A percentile compares a stretch with the other conserved stretches of the same genome.
Conservation (phyloP, 2,113 vertebrate genomes). For the Pogona vitticeps region DNA sequence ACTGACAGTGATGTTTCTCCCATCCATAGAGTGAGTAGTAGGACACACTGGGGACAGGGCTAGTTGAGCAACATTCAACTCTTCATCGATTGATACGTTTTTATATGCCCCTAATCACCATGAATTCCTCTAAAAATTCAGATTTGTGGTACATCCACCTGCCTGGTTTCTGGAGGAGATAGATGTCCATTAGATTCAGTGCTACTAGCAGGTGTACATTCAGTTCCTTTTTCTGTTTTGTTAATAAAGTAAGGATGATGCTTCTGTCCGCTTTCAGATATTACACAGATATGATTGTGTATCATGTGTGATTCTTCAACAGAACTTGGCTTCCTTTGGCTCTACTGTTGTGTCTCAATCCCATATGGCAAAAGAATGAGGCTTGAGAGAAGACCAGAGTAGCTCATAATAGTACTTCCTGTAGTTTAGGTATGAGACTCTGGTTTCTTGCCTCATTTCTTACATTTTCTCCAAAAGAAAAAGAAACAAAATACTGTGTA, state of each 20-base stretch:
- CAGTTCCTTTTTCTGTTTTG: not conserved
- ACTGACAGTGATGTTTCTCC: not conserved
- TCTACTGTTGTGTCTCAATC: no score
- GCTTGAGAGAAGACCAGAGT: not conserved
- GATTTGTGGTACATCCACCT: not conserved
- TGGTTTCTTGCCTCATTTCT: not conserved
- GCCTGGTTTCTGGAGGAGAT: not conserved
- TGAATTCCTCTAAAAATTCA: not conserved
- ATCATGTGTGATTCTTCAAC: no score
- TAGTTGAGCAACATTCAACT: not conserved
- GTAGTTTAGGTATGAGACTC: not conserved
- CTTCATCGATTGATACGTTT: not conserved
- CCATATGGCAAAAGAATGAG: not conserved
- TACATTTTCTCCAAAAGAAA: not conserved
- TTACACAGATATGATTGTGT: not conserved
- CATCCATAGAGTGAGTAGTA: not conserved
- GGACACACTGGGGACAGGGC: no score
- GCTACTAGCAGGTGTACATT: not conserved
- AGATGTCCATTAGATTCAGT: not conserved
- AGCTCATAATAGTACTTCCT: not conserved
- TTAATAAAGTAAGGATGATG: not conserved
- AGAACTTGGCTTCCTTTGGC: no score
- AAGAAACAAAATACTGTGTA: not conserved
- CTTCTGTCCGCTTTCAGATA: not conserved
- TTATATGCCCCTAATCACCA: not conserved